These are phyloP conservation scores for Paracanthobrama guichenoti DNA, from an alignment of 2,113 vertebrate species.

Conservation along the genomic window DNA sequence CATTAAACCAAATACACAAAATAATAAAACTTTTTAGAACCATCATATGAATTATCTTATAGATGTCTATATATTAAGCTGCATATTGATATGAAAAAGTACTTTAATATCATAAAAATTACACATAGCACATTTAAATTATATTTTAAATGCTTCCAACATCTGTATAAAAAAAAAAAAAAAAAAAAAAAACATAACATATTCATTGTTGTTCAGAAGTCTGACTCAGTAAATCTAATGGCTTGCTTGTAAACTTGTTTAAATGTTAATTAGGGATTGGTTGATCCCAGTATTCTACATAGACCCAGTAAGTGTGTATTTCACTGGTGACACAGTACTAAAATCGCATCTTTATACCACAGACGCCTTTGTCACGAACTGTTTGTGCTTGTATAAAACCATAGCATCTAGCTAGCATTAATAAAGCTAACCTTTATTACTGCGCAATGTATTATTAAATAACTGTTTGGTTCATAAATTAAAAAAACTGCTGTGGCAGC, in stretches of 20 bases:
- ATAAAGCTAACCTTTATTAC: background rate
- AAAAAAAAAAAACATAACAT: background rate
- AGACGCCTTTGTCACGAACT: background rate
- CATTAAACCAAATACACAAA: no score
- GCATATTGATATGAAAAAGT: background rate
- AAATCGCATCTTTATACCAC: background rate
- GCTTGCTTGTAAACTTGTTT: background rate
- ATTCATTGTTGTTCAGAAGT: background rate
- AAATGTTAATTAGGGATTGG: slow-evolving; percentile 1
- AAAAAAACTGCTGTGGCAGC: background rate
- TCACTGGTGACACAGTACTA: background rate
- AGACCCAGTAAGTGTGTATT: background rate
- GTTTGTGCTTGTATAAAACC: background rate
- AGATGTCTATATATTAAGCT: background rate
- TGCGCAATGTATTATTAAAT: background rate
- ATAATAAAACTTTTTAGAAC: no score
- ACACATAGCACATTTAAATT: background rate
- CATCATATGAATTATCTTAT: no score
- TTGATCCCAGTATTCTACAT: background rate
- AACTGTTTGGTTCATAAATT: background rate
- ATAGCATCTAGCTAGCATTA: background rate
- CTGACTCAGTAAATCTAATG: background rate
- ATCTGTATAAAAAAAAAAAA: background rate
- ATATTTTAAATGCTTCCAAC: background rate
- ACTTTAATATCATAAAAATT: background rate